phyloP scores from a whole-genome alignment of 2,888 invertebrate genomes.

The Punctoribates punctum region DNA sequence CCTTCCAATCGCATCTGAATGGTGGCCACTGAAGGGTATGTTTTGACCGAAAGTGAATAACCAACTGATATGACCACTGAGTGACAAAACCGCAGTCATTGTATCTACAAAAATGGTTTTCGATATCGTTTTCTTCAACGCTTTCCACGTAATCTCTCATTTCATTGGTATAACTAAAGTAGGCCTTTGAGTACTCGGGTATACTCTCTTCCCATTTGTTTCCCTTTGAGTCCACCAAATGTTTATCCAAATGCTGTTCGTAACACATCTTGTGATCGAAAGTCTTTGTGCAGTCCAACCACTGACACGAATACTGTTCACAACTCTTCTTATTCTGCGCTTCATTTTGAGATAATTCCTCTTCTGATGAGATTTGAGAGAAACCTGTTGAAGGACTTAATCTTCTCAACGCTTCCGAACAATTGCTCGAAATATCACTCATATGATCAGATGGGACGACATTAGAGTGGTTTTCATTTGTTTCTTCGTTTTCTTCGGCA shows the following conservation, averaged over 20 bases:
- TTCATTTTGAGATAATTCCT: not conserved
- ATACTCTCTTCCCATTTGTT: not conserved
- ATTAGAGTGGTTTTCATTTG: not conserved
- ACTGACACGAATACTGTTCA: not conserved
- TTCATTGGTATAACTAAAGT: not conserved
- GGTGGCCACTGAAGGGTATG: not conserved
- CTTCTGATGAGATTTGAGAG: not conserved
- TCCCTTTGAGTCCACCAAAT: not conserved
- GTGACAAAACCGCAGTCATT: not conserved
- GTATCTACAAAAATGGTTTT: not conserved
- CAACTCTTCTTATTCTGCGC: too few species aligned
- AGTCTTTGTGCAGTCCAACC: not conserved
- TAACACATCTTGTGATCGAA: not conserved
- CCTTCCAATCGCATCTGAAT: not conserved
- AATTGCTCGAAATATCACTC: not conserved
- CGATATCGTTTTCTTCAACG: not conserved
- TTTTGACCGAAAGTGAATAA: not conserved
- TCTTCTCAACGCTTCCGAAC: not conserved
- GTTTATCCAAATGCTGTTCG: not conserved
- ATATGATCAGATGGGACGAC: too few species aligned
- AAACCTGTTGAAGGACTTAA: not conserved
- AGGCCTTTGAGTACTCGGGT: not conserved
- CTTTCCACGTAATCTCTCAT: not conserved
- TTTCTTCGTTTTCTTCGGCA: not conserved
- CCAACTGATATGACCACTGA: slow-evolving; percentile 3